A percentile compares a stretch with the other conserved stretches of the same genome.
Conservation (phyloP, 2,113 vertebrate species). For the Strix uralensis region DNA sequence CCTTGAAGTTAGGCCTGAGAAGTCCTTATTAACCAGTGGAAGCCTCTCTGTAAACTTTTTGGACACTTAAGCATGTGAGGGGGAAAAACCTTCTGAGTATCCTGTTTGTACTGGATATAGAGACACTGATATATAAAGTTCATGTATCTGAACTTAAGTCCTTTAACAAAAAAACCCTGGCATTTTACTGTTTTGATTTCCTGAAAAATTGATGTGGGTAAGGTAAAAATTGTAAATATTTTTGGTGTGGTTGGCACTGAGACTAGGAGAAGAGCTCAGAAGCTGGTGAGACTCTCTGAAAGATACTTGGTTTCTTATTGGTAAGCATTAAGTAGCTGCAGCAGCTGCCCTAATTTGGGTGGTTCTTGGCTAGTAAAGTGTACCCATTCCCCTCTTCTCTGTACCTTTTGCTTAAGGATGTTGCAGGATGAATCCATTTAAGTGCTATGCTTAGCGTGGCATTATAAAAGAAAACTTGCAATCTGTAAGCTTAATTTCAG, state of each 20-base stretch:
- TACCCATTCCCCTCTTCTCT: background rate
- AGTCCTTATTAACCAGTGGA: background rate
- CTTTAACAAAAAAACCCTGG: background rate
- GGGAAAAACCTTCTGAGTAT: fast-evolving
- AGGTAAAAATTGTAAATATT: background rate
- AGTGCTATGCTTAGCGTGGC: background rate
- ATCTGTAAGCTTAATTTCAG: background rate
- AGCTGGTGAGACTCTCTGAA: background rate
- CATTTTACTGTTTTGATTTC: background rate
- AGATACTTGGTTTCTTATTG: background rate
- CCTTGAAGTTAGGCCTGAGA: background rate
- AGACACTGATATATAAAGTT: background rate
- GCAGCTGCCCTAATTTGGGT: background rate
- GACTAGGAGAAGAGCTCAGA: background rate
- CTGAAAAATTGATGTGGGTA: background rate
- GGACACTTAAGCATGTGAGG: background rate
- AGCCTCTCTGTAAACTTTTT: background rate
- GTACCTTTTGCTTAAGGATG: background rate
- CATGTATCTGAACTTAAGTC: background rate
- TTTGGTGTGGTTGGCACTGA: background rate
- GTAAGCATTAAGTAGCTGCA: background rate
- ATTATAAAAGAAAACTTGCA: background rate
- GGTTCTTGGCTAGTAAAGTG: background rate
- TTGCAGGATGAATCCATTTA: background rate
- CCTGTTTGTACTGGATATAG: background rate